These are phyloP conservation scores for Eucidaris tribuloides DNA, from an alignment of 35 echinoderm and acorn worm genomes.

Conservation along the genomic window DNA sequence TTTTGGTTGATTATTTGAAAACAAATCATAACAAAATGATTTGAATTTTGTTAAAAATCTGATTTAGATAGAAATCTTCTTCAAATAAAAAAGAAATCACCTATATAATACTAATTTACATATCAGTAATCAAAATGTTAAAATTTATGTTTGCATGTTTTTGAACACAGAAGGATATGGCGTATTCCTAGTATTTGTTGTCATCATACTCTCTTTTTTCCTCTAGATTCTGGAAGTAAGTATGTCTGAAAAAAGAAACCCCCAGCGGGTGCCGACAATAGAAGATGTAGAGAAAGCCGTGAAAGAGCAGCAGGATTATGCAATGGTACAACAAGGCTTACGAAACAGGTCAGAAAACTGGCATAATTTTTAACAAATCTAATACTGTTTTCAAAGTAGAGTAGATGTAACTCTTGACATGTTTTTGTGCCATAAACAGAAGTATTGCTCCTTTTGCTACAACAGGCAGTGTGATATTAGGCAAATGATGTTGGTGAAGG, in stretches of 20 bases:
- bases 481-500: too few species aligned
- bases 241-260: constrained; percentile 30
- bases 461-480: background rate
- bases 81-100: too few species aligned
- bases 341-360: constrained; percentile 36
- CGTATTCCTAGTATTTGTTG: background rate
- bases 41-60: too few species aligned
- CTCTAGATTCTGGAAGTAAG: constrained; percentile 66
- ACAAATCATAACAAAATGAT: too few species aligned
- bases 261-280: constrained; percentile 37
- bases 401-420: background rate
- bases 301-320: constrained; percentile 61
- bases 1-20: too few species aligned
- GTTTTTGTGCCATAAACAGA: too few species aligned
- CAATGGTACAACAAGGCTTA: constrained; percentile 54
- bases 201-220: background rate
- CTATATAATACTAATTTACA: too few species aligned
- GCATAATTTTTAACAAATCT: background rate
- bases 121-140: too few species aligned
- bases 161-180: too few species aligned
- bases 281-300: constrained; percentile 27
- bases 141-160: too few species aligned
- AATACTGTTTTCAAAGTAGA: background rate
- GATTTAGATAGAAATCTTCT: too few species aligned
- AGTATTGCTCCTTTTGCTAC: background rate